These are phyloP conservation scores for Arnoldichthys spilopterus DNA, from an alignment of 2,797 vertebrate species.

Conservation along the genomic window DNA sequence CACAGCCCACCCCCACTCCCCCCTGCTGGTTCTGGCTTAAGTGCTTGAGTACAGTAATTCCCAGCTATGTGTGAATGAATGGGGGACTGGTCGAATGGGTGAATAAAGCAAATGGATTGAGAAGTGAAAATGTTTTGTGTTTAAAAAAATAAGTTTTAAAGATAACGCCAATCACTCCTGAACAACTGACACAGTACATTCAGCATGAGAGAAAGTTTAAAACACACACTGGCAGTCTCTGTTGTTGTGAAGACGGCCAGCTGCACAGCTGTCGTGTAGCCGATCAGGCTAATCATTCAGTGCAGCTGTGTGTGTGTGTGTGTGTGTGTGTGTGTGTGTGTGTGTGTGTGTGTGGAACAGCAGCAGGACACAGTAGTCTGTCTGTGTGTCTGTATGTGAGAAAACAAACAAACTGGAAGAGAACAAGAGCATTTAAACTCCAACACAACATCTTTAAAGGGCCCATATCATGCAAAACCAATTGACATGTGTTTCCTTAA, in stretches of 20 bases:
- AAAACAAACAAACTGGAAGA: constrained; percentile 18
- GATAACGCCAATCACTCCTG: background rate
- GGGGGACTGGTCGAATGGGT: too few species aligned
- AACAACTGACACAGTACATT: background rate
- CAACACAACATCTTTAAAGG: too few species aligned
- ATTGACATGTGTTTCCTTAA: too few species aligned
- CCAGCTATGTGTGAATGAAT: background rate
- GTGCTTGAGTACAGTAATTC: background rate
- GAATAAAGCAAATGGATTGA: background rate
- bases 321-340: constrained; percentile 28
- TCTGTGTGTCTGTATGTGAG: background rate
- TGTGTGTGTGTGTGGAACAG: background rate
- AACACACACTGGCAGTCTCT: constrained; percentile 30
- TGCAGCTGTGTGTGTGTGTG: constrained; percentile 35
- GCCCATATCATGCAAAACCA: too few species aligned
- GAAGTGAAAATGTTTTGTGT: background rate
- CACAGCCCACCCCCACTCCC: too few species aligned
- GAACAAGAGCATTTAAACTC: background rate
- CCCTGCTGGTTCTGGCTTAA: background rate
- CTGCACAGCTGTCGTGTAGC: constrained; percentile 50
- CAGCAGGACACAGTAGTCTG: constrained; percentile 27
- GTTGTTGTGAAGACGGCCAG: constrained; percentile 33
- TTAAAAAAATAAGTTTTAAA: background rate
- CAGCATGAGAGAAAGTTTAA: constrained; percentile 1
- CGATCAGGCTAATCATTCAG: constrained; percentile 41